Conservation (phyloP, 2,113 vertebrate species). For the Bambusicola thoracicus region DNA sequence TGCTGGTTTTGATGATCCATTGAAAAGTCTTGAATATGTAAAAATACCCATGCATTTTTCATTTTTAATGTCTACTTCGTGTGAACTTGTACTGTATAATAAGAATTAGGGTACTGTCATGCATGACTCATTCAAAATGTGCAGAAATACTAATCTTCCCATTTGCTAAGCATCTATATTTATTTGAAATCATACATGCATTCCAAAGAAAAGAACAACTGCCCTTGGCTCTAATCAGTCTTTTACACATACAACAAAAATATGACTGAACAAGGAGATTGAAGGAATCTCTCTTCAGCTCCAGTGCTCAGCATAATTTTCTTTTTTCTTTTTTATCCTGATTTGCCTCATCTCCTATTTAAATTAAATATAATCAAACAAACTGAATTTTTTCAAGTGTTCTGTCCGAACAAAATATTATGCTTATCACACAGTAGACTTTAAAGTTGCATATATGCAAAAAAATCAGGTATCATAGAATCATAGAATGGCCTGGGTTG, state of each 20-base stretch:
- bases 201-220: conserved; percentile 31
- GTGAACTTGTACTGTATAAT: conserved; percentile 20
- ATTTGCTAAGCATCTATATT: conserved; percentile 57
- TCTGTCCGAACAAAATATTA: not conserved
- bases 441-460: not conserved
- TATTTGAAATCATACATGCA: conserved; percentile 31
- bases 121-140: conserved; percentile 52
- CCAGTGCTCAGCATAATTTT: not conserved
- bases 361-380: not conserved
- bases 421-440: not conserved
- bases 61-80: not conserved
- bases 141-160: conserved; percentile 46
- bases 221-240: not conserved
- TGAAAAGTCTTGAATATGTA: conserved; percentile 21
- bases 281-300: not conserved
- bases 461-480: not conserved
- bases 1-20: conserved; percentile 10
- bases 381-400: not conserved
- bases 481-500: too few relatives aligned
- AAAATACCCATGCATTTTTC: conserved; percentile 21
- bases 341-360: not conserved
- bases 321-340: not conserved
- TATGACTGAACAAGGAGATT: not conserved
- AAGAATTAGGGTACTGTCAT: conserved; percentile 21
- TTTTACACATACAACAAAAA: not conserved